phyloP scores from a whole-genome alignment of 2,888 invertebrate species.

The Papilio gigon region DNA sequence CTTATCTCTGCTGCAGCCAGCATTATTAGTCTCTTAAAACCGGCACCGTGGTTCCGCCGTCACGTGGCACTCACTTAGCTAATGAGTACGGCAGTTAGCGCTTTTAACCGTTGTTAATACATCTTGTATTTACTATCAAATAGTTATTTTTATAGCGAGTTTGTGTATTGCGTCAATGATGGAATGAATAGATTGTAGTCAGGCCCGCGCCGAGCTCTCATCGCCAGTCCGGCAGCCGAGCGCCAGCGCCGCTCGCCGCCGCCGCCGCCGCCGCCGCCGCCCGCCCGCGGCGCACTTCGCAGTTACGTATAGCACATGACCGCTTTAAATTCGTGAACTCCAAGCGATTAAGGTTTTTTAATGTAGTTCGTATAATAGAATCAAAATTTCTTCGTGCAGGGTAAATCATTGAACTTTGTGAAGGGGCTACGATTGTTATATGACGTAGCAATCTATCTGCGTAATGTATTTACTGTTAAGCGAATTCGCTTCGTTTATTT shows the following conservation, averaged over 20 bases:
- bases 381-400: constrained; percentile 79
- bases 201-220: background rate
- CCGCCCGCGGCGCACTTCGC: constrained; percentile 3
- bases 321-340: constrained; percentile 52
- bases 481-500: constrained; percentile 40
- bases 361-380: constrained; percentile 64
- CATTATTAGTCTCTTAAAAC: too few species aligned
- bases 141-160: constrained; percentile 38
- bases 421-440: constrained; percentile 54
- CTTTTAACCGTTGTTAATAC: background rate
- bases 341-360: constrained; percentile 57
- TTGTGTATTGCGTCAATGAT: constrained; percentile 30
- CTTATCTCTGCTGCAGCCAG: too few species aligned
- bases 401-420: constrained; percentile 60
- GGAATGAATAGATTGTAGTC: constrained; percentile 36
- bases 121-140: constrained; percentile 28
- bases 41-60: too few species aligned
- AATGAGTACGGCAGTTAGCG: background rate
- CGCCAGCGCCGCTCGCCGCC: background rate
- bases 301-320: constrained; percentile 49
- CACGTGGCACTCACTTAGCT: too few species aligned
- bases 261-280: background rate
- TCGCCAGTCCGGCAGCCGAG: too few species aligned
- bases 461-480: constrained; percentile 59
- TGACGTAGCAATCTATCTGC: constrained; percentile 60